Base-by-base conservation (phyloP, 2,797 vertebrate genomes). In the Nasua narica region DNA sequence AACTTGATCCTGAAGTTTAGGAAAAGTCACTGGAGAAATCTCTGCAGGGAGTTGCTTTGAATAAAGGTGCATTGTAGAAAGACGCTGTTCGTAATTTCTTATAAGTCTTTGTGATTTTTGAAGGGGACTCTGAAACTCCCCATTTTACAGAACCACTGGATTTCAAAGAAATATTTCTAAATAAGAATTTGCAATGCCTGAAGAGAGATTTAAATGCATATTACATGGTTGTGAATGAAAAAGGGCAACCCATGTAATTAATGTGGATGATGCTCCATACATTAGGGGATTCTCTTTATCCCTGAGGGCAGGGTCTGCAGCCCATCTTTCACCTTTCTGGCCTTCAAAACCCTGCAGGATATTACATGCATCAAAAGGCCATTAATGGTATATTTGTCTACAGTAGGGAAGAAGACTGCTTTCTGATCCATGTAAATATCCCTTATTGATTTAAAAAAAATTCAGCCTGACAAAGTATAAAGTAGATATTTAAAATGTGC, bases 401-500 rank as follows among this genome's bases (percentile, higher is more conserved):
- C 93, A 97, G 88, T 60, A 23, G 21, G 87, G 95, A 98, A 97
- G 70, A 97, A n/a, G 85, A 97, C 90, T 8, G 48, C 93, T 97
- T 98, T 95, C 94, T 81, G 96, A 97, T 97, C 97, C 98, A 97
- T 95, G 96, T 94, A 98, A 98, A 98, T 95, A 98, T 97, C 87
- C 97, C 60, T 95, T 98, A 98, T 98, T 98, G 98, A 98, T 98
- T 98, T 98, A 98, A 99, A 98, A 99, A 98, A 97, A 98, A 98
- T 90, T n/a, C 74, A 98, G 95, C 46, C 96, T 98, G 97, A 97
- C 97, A 98, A 98, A 98, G 97, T 98, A 98, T 25, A 87, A 97
- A 98, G 97, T 96, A 98, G 98, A 98, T 98, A 99, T 98, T 99
- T 99, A 98, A 98, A 98, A 98, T 98, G 98, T 98, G 95, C 98